Percentiles rank a stretch among this genome's conserved stretches.
These are phyloP conservation scores for Hippocampus zosterae DNA, from an alignment of 2,113 vertebrate genomes.

Conservation along the genomic window DNA sequence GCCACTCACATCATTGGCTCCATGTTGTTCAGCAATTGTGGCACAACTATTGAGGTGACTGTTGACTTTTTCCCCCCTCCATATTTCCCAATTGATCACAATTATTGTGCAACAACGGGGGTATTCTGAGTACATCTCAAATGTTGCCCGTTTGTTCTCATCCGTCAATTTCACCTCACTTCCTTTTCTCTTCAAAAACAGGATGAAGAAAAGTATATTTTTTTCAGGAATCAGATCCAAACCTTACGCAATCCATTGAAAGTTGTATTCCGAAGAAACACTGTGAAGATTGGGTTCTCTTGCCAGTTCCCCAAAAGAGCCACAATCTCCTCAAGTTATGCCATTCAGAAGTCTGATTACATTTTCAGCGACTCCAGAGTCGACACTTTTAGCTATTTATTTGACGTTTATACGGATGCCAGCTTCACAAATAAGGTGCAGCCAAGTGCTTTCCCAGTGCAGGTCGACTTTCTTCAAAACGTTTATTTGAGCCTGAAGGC, in stretches of 20 bases:
- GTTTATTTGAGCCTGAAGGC: conserved; percentile 68
- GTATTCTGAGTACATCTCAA: not conserved
- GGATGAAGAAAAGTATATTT: conserved; percentile 64
- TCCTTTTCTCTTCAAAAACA: conserved; percentile 20
- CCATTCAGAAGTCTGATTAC: conserved; percentile 56
- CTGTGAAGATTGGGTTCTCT: conserved; percentile 56
- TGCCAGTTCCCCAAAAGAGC: conserved; percentile 69
- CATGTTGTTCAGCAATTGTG: conserved; percentile 65
- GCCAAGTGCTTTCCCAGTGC: conserved; percentile 58
- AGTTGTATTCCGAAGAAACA: conserved; percentile 53
- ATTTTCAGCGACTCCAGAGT: conserved; percentile 69
- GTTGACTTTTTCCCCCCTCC: no score
- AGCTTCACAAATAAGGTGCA: conserved; percentile 44
- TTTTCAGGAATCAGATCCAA: conserved; percentile 65
- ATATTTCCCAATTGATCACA: no score
- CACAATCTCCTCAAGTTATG: conserved; percentile 56
- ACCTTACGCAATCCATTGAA: conserved; percentile 41
- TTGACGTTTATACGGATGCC: conserved; percentile 56
- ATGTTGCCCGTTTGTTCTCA: not conserved
- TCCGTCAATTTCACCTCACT: not conserved
- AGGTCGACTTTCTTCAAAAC: conserved; percentile 53
- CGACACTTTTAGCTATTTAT: conserved; percentile 68
- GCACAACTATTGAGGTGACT: conserved; percentile 62
- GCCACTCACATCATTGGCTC: conserved; percentile 60
- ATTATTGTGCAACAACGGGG: not conserved